Evolutionary conservation across 2,113 vertebrate species (phyloP).

Genomic region (Syngnathoides biaculeatus): DNA sequence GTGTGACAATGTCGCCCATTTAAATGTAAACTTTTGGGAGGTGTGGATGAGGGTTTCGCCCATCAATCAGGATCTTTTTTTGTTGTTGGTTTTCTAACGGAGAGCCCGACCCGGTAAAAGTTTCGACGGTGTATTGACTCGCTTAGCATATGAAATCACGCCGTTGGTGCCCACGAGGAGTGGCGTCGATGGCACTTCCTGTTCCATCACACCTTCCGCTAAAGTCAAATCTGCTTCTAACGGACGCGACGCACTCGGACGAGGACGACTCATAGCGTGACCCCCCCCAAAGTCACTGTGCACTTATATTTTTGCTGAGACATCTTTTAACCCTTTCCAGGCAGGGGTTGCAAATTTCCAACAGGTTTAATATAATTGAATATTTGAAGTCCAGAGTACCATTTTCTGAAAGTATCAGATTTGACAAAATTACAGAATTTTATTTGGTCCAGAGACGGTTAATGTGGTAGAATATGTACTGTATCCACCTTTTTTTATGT

Average conservation of each 20-base stretch:
- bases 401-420: too few relatives aligned
- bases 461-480: neutral
- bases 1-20: neutral
- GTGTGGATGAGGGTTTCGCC: neutral
- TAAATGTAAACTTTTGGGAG: neutral
- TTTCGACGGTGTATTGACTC: constrained; percentile 67
- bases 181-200: constrained; percentile 66
- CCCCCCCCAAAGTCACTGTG: constrained; percentile 41
- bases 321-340: too few relatives aligned
- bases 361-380: too few relatives aligned
- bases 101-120: constrained; percentile 68
- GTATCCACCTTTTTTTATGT: too few relatives aligned
- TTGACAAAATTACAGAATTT: too few relatives aligned
- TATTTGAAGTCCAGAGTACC: too few relatives aligned
- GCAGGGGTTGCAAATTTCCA: too few relatives aligned
- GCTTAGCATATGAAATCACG: constrained; percentile 66
- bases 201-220: constrained; percentile 71
- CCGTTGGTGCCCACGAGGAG: constrained; percentile 44
- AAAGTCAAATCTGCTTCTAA: constrained; percentile 68
- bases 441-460: too few relatives aligned
- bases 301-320: neutral
- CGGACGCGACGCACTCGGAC: constrained; percentile 43
- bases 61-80: constrained; percentile 67
- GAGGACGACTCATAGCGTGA: constrained; percentile 68
- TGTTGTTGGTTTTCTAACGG: constrained; percentile 42